Evolutionary conservation across 2,888 invertebrate species (phyloP).

Genomic region (Chromoteleia sp.): DNA sequence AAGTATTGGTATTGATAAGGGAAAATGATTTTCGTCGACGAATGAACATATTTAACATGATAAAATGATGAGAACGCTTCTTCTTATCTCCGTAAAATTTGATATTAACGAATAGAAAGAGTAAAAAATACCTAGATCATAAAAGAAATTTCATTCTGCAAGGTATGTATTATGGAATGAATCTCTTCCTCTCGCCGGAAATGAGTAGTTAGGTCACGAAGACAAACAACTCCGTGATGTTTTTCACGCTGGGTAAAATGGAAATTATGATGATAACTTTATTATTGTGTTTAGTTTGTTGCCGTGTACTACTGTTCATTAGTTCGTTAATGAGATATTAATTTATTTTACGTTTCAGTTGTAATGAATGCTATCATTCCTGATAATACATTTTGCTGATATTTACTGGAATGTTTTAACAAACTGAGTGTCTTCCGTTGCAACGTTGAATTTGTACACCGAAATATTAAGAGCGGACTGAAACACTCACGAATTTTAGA

Average conservation of each 20-base stretch:
- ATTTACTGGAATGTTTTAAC: no score
- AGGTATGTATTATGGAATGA: slow-evolving; percentile 30
- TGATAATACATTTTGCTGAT: no score
- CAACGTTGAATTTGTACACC: no score
- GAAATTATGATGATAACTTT: slow-evolving; percentile 36
- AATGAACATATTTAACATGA: slow-evolving; percentile 14
- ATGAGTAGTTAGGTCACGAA: slow-evolving; percentile 49
- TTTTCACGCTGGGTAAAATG: slow-evolving; percentile 24
- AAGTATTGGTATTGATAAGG: slow-evolving; percentile 25
- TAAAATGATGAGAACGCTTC: slow-evolving; percentile 7
- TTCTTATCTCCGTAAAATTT: slow-evolving; percentile 9
- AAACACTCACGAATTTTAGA: no score
- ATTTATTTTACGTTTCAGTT: slow-evolving; percentile 1
- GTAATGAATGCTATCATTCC: neutral
- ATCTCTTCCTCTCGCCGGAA: slow-evolving; percentile 51
- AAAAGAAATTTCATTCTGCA: slow-evolving; percentile 33
- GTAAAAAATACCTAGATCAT: slow-evolving; percentile 18
- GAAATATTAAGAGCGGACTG: no score
- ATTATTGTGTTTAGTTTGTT: slow-evolving; percentile 14
- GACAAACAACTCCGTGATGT: slow-evolving; percentile 31
- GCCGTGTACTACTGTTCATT: slow-evolving; percentile 16
- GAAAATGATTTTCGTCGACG: slow-evolving; percentile 11
- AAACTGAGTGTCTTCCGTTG: no score
- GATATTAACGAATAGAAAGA: slow-evolving; percentile 10
- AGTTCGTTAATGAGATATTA: slow-evolving; percentile 28